These are phyloP conservation scores for Cyphomyrus plagiostoma DNA, from an alignment of 2,113 vertebrate species.

Conservation along the genomic window DNA sequence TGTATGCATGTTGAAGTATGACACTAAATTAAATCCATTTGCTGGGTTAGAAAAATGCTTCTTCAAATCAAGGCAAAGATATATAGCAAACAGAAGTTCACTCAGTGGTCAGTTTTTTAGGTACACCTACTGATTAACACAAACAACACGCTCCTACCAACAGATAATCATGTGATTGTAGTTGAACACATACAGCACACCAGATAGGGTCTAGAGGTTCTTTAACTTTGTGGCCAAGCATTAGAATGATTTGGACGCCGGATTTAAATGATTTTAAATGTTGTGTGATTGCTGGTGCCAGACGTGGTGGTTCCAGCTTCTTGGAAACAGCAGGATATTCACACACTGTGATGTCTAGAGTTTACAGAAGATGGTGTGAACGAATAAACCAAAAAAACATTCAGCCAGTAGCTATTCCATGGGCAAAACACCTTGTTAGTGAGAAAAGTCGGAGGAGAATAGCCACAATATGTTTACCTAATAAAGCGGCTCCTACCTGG, in stretches of 20 bases:
- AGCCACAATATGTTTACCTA: background rate
- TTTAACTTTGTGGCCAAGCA: background rate
- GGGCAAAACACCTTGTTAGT: background rate
- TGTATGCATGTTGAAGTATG: background rate
- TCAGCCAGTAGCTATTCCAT: background rate
- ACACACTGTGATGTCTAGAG: background rate
- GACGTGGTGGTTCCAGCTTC: background rate
- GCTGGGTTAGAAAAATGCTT: background rate
- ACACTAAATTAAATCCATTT: constrained; percentile 1
- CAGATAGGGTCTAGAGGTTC: background rate
- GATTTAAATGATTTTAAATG: background rate
- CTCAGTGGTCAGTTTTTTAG: background rate
- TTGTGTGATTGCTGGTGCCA: background rate
- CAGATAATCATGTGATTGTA: background rate
- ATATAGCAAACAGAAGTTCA: background rate
- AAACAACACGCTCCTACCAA: background rate
- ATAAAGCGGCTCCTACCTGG: background rate
- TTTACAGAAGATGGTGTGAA: background rate
- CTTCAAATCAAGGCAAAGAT: background rate
- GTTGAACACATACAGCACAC: background rate
- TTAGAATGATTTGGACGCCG: background rate
- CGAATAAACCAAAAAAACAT: background rate
- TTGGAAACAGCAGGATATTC: background rate
- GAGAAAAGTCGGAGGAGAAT: background rate
- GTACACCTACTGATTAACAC: background rate